Evolutionary conservation across 2,888 invertebrate genomes (phyloP), one percentile per base, ranked within the genome.

Genomic region (Megamerina dolium): DNA sequence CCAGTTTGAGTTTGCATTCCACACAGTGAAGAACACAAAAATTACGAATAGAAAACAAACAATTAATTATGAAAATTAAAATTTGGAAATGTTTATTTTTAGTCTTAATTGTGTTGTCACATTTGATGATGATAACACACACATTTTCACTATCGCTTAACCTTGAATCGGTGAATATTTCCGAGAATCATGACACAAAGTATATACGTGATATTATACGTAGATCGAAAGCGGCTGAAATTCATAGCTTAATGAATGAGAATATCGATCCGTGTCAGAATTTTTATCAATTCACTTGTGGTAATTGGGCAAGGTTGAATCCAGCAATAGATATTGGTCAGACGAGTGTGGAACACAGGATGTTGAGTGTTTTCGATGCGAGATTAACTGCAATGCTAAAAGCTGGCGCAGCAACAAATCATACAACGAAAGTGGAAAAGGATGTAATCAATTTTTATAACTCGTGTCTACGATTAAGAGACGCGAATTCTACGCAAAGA

Each of bases 101-200:
- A n/a, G n/a, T n/a, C n/a, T n/a, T n/a, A n/a, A n/a, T n/a, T n/a
- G n/a, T n/a, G n/a, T n/a, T n/a, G n/a, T n/a, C n/a, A n/a, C n/a
- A n/a, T n/a, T n/a, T n/a, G n/a, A n/a, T n/a, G n/a, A n/a, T n/a
- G n/a, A n/a, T n/a, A n/a, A n/a, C n/a, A n/a, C n/a, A n/a, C n/a
- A n/a, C n/a, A n/a, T n/a, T n/a, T n/a, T n/a, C n/a, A n/a, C n/a
- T n/a, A n/a, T n/a, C n/a, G n/a, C n/a, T n/a, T n/a, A n/a, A 29
- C n/a, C n/a, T 13, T 17, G 33, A 14, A 16, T 16, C 18, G n/a
- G 17, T 8, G 14, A 48, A 50, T 12, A 59, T 60, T 23, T 49
- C 57, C 8, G 47, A 59, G 43, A 47, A 57, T 37, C 59, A 58
- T 14, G 56, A 60, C 19, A 58, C 54, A 33, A 39, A 30, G 8